These are phyloP conservation scores for Calidris pugnax DNA, from an alignment of 2,113 vertebrate genomes.

Conservation along the genomic window DNA sequence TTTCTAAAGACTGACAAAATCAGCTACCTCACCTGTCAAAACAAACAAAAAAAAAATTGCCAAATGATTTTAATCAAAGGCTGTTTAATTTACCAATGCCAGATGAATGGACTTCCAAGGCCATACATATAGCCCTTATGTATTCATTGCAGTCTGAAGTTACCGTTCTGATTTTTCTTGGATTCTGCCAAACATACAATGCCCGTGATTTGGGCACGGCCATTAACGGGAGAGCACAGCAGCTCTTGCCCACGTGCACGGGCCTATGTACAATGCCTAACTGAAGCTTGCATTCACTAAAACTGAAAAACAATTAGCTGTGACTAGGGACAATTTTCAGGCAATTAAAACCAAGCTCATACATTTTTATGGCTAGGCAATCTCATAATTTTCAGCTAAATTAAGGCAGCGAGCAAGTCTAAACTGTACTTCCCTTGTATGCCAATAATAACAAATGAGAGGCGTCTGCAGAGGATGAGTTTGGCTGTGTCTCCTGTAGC, in stretches of 20 bases:
- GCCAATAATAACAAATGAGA: constrained; percentile 37
- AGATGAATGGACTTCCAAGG: neutral
- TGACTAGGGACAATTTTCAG: neutral
- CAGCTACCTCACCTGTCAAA: neutral
- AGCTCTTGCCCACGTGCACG: fast-evolving
- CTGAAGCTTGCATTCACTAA: neutral
- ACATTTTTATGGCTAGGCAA: neutral
- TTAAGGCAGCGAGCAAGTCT: neutral
- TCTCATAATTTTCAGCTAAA: constrained; percentile 30
- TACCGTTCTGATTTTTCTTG: neutral
- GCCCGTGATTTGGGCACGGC: neutral
- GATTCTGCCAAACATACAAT: neutral
- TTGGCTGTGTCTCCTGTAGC: neutral
- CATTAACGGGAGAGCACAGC: neutral
- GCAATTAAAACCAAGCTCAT: constrained; percentile 3
- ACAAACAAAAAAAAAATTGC: neutral
- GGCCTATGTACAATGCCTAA: neutral
- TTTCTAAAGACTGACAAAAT: neutral
- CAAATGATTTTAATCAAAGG: neutral
- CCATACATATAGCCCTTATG: neutral
- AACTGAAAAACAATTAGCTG: neutral
- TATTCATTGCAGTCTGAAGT: neutral
- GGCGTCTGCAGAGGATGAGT: neutral
- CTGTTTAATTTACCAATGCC: neutral
- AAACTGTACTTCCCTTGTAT: neutral